A percentile compares a stretch with the other conserved stretches of the same genome.
phyloP scores from a whole-genome alignment of 2,797 vertebrate species.

The Dryobates pubescens region DNA sequence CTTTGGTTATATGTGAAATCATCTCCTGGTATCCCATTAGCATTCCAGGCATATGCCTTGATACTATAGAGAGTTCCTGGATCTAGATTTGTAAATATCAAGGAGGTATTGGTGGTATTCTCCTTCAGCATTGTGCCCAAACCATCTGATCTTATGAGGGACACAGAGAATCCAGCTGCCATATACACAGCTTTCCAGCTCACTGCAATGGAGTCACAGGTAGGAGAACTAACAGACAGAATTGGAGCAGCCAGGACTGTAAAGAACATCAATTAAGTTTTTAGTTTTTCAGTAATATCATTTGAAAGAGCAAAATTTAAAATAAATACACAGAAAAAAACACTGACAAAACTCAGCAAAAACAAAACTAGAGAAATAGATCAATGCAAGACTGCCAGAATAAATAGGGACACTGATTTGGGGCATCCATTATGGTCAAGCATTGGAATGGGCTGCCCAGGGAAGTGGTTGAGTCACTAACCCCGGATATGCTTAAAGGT shows the following conservation, averaged over 20 bases:
- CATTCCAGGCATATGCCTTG: slow-evolving; percentile 84
- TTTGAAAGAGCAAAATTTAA: neutral
- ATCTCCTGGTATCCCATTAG: slow-evolving; percentile 83
- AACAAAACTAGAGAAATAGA: neutral
- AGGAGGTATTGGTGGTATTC: slow-evolving; percentile 81
- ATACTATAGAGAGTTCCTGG: slow-evolving; percentile 85
- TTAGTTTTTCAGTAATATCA: neutral
- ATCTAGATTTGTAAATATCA: slow-evolving; percentile 80
- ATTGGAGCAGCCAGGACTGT: slow-evolving; percentile 86
- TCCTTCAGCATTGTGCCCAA: slow-evolving; percentile 74
- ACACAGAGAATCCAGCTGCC: slow-evolving; percentile 83
- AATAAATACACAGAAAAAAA: neutral
- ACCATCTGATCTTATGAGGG: slow-evolving; percentile 79
- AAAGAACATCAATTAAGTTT: neutral
- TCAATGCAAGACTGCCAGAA: neutral
- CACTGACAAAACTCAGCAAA: neutral
- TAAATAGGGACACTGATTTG: neutral
- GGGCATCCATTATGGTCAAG: neutral
- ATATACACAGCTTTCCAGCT: slow-evolving; percentile 80
- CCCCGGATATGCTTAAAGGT: too few species aligned
- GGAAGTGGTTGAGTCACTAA: too few species aligned
- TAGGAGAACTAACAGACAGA: slow-evolving; percentile 80
- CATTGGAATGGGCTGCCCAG: too few species aligned
- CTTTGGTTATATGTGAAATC: slow-evolving; percentile 83
- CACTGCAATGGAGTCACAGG: slow-evolving; percentile 82